phyloP scores from a whole-genome alignment of 35 echinoderm and acorn worm species.

The Stichopus chloronotus region DNA sequence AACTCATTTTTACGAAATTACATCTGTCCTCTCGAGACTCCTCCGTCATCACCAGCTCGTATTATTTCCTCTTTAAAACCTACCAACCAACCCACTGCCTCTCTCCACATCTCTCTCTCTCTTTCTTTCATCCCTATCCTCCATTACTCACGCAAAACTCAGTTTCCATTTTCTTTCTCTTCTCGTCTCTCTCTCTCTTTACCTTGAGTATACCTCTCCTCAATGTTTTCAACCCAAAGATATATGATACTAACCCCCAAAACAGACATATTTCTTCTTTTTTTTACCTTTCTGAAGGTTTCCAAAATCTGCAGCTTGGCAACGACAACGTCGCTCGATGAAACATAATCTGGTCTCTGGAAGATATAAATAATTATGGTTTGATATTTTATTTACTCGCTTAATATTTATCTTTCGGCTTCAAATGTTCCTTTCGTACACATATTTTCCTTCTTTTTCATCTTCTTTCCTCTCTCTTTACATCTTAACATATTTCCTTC shows the following conservation, averaged over 20 bases:
- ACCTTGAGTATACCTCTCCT: too few relatives aligned
- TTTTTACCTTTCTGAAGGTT: conserved; percentile 9
- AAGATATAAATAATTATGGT: background rate
- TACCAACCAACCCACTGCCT: too few relatives aligned
- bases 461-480: background rate
- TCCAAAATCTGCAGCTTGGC: conserved; percentile 41
- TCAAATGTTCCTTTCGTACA: background rate
- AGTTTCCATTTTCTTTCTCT: too few relatives aligned
- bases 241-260: background rate
- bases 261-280: background rate
- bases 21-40: background rate
- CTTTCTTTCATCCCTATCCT: too few relatives aligned
- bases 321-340: background rate
- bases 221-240: background rate
- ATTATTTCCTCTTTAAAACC: background rate
- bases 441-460: background rate
- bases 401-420: background rate
- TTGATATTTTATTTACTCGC: background rate
- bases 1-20: background rate
- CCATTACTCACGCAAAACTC: background rate
- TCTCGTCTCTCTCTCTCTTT: too few relatives aligned
- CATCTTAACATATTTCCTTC: background rate
- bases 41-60: background rate
- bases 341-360: conserved; percentile 20
- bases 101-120: background rate